Base-by-base conservation (phyloP, 2,888 invertebrate genomes). In the Drepana falcataria region DNA sequence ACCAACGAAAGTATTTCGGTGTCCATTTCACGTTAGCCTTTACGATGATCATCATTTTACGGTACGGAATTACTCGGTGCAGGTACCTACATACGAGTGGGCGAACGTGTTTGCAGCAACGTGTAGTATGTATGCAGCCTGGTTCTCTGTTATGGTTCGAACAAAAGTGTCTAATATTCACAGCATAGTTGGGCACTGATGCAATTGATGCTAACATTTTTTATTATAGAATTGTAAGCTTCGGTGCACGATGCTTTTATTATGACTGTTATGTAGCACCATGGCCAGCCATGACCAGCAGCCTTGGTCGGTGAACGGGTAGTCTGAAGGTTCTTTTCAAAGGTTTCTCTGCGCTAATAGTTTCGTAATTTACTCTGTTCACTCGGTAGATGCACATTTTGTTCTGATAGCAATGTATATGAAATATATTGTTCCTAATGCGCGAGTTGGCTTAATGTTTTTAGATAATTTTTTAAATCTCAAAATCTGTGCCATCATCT, bases 221-320 rank as follows among this genome's bases (percentile, higher is more conserved):
- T 35, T 47, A 53, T 52, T 59, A 21, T 21, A 21, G 21, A 56
- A 63, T 60, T 64, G 60, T 62, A 44, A 44, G 44, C 59, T 68
- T 64, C 60, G 54, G 61, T 60, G 60, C 61, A 65, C 65, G 59
- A 65, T 61, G 56, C 67, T 65, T 21, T 66, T 63, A 62, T 69
- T 65, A 61, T 66, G 64, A 64, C 66, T 44, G 59, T 61, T 77
- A 81, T 78, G 66, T 83, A 71, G 85, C 66, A 77, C 85, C 82
- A 83, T 84, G 80, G 75, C 83, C 87, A 81, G 79, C 87, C 88
- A 68, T 88, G 88, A 88, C 87, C 80, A 75, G 60, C 68, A 79
- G 83, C 89, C 88, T 88, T 87, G 79, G 73, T 67, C 66, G 71
- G 88, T 85, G 87, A 88, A 77, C 75, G 89, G 84, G 72, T 71